Evolutionary conservation across 2,797 vertebrate genomes (phyloP).

Genomic region (Danio albolineatus): DNA sequence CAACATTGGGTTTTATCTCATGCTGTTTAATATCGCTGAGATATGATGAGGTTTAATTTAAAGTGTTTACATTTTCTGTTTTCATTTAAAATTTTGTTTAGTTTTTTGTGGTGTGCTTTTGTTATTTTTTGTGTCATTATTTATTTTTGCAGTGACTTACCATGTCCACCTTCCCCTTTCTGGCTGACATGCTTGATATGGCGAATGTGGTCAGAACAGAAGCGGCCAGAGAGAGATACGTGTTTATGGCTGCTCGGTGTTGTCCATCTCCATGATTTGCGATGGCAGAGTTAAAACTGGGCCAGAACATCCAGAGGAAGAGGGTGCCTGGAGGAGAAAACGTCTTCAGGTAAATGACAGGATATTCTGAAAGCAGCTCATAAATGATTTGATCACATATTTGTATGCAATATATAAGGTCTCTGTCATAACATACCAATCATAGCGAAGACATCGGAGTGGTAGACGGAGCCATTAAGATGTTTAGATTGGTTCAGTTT

Average conservation of each 20-base stretch:
- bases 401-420: background rate
- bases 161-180: slow-evolving; percentile 94
- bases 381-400: background rate
- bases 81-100: too few species aligned
- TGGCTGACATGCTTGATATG: slow-evolving; percentile 88
- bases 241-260: slow-evolving; percentile 92
- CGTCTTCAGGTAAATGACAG: background rate
- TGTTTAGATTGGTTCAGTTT: slow-evolving; percentile 85
- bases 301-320: slow-evolving; percentile 99
- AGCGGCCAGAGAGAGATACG: slow-evolving; percentile 87
- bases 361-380: too few species aligned
- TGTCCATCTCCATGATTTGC: slow-evolving; percentile 89
- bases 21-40: too few species aligned
- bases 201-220: slow-evolving; percentile 88
- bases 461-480: slow-evolving; percentile 84
- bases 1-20: too few species aligned
- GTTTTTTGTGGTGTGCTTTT: too few species aligned
- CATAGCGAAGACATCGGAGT: slow-evolving; percentile 95
- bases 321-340: slow-evolving; percentile 72
- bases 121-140: too few species aligned
- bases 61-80: too few species aligned
- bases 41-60: too few species aligned
- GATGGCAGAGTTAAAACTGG: slow-evolving; percentile 95
- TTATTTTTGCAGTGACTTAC: slow-evolving; percentile 71
- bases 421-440: slow-evolving; percentile 83